A percentile compares a stretch with the other conserved stretches of the same genome.
Evolutionary conservation across 2,888 invertebrate genomes (phyloP).

Genomic region (Steinernema scapterisci): DNA sequence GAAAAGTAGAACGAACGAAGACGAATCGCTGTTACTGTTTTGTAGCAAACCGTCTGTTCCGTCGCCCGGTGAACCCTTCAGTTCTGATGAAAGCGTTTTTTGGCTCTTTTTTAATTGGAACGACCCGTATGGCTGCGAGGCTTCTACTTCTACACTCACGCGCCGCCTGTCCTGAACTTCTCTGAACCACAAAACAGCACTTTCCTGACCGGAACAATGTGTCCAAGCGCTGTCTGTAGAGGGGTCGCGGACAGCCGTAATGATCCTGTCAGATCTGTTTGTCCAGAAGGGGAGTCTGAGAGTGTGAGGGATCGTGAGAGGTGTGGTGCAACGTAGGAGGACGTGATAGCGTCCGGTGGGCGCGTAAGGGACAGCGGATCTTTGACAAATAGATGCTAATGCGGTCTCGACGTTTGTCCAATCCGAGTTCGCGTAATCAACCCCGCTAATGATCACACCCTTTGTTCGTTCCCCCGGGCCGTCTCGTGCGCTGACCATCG

Average conservation of each 20-base stretch:
- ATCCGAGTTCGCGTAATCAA: constrained; percentile 25
- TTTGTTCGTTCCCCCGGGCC: not conserved
- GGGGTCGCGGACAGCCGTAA: not conserved
- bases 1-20: not conserved
- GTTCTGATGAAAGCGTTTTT: too few species aligned
- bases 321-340: not conserved
- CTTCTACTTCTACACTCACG: too few species aligned
- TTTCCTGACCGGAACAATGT: not conserved
- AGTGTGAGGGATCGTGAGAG: constrained; percentile 5
- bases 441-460: not conserved
- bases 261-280: constrained; percentile 25
- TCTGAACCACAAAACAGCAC: too few species aligned
- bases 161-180: too few species aligned
- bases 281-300: constrained; percentile 4
- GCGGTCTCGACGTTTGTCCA: constrained; percentile 15
- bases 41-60: too few species aligned
- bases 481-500: too few species aligned
- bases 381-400: constrained; percentile 28
- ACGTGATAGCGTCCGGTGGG: constrained; percentile 15
- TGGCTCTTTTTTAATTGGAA: too few species aligned
- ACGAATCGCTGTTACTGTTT: too few species aligned
- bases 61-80: too few species aligned
- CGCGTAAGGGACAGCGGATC: constrained; percentile 6
- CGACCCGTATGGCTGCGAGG: too few species aligned
- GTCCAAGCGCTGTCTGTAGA: not conserved